Conservation (phyloP, 1,140 invertebrate species). For the Odontomachus brunneus region DNA sequence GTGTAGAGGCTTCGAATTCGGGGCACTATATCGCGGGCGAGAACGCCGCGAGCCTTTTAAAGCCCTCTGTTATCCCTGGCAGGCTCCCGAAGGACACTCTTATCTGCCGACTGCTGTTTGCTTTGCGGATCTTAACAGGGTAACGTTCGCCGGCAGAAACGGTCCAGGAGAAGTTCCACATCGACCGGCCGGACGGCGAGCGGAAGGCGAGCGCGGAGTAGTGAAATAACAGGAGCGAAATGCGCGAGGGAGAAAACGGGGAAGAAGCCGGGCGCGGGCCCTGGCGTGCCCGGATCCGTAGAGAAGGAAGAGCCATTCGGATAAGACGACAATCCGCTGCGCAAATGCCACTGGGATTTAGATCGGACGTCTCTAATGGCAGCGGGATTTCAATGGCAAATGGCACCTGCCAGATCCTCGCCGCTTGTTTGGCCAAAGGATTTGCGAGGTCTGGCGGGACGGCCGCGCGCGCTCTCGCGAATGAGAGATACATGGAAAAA, state of each 20-base stretch:
- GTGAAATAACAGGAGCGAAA: conserved; percentile 73
- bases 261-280: conserved; percentile 27
- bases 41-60: conserved; percentile 76
- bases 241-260: conserved; percentile 45
- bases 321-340: conserved; percentile 77
- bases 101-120: conserved; percentile 72
- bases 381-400: conserved; percentile 79
- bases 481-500: conserved; percentile 48
- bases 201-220: conserved; percentile 42
- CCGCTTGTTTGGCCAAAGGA: conserved; percentile 78
- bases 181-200: conserved; percentile 49
- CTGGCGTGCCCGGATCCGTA: neutral
- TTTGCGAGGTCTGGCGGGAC: conserved; percentile 72
- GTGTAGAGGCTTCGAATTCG: conserved; percentile 34
- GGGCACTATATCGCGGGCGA: conserved; percentile 9
- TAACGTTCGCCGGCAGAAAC: conserved; percentile 71
- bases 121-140: conserved; percentile 78
- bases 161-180: conserved; percentile 68
- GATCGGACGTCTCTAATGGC: conserved; percentile 79
- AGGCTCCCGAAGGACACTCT: conserved; percentile 77
- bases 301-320: conserved; percentile 50
- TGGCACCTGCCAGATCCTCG: conserved; percentile 72
- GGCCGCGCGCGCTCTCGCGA: conserved; percentile 40
- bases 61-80: conserved; percentile 78
- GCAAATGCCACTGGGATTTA: conserved; percentile 77